These are phyloP conservation scores for Boleophthalmus pectinirostris DNA, from an alignment of 2,113 vertebrate genomes.

Conservation along the genomic window DNA sequence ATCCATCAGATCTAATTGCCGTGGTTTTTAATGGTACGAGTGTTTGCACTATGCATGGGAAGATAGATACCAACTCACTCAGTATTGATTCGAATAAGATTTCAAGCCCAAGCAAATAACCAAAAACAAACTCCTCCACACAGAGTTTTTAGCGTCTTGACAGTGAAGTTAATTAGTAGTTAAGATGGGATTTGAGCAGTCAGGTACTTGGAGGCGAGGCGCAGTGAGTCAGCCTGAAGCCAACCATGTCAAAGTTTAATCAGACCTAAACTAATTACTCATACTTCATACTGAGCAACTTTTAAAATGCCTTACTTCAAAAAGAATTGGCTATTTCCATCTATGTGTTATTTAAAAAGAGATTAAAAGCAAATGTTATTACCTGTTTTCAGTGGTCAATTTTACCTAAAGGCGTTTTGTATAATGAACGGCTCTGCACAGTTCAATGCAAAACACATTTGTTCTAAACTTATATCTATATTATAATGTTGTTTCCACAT, in stretches of 20 bases:
- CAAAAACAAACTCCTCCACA: slow-evolving; percentile 29
- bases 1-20: no score
- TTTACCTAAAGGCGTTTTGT: not conserved
- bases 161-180: slow-evolving; percentile 70
- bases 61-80: slow-evolving; percentile 54
- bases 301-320: slow-evolving; percentile 13
- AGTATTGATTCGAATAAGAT: slow-evolving; percentile 46
- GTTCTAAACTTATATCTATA: not conserved
- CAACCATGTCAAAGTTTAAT: slow-evolving; percentile 65
- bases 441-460: not conserved
- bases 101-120: slow-evolving; percentile 47
- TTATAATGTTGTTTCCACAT: no score
- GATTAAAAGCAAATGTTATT: not conserved
- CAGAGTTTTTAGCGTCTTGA: slow-evolving; percentile 21
- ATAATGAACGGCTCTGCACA: not conserved
- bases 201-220: slow-evolving; percentile 51
- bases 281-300: slow-evolving; percentile 48
- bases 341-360: not conserved
- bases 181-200: slow-evolving; percentile 55
- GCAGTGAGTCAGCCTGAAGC: slow-evolving; percentile 56
- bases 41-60: slow-evolving; percentile 18
- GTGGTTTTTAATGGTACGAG: no score
- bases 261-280: slow-evolving; percentile 61
- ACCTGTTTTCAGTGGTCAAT: not conserved
- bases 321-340: not conserved